Conservation (phyloP, 2,888 invertebrate species). For the Cotesia congregata region DNA sequence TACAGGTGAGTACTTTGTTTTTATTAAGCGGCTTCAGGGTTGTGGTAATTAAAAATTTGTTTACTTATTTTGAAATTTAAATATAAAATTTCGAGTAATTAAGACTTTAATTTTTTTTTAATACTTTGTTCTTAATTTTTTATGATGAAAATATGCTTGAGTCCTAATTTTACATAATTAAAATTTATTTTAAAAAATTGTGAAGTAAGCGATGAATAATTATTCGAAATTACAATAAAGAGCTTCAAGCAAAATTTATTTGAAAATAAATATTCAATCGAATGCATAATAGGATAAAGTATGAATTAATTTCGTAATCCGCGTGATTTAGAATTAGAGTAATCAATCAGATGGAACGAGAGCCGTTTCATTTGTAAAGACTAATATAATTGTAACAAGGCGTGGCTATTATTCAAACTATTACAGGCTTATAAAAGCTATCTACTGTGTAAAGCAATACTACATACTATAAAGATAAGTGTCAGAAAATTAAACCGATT, state of each 20-base stretch:
- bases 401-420: conserved; percentile 28
- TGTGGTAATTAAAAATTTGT: conserved; percentile 20
- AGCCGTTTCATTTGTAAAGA: background rate
- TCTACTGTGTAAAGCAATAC: too few species aligned
- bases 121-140: too few species aligned
- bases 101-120: too few species aligned
- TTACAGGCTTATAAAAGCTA: background rate
- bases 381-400: conserved; percentile 22
- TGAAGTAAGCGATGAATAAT: too few species aligned
- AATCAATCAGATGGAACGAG: conserved; percentile 30
- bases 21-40: background rate
- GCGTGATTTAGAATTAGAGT: conserved; percentile 8
- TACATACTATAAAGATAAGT: background rate
- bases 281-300: too few species aligned
- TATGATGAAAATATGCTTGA: too few species aligned
- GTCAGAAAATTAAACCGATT: conserved; percentile 40
- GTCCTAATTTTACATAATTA: too few species aligned
- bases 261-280: too few species aligned
- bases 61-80: background rate
- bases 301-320: background rate
- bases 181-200: too few species aligned
- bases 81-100: background rate
- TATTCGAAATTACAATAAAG: too few species aligned
- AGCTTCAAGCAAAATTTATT: too few species aligned
- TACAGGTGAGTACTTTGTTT: conserved; percentile 55